These are phyloP conservation scores for Lissocephala sabroskyi DNA, from an alignment of 2,888 invertebrate species.

Conservation along the genomic window DNA sequence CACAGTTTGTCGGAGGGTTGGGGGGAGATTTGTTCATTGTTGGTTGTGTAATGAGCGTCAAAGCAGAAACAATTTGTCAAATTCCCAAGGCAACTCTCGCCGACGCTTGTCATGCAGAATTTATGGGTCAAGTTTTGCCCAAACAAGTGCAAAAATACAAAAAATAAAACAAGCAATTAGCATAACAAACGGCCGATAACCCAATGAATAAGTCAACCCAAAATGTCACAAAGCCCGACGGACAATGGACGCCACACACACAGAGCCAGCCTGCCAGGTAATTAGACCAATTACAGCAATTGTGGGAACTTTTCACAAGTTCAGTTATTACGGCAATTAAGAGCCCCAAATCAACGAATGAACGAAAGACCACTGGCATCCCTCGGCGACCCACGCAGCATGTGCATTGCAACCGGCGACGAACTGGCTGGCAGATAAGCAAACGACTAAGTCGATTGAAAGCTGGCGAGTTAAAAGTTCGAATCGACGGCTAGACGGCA, in stretches of 20 bases:
- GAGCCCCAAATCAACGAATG: slow-evolving; percentile 48
- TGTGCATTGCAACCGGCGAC: too few relatives aligned
- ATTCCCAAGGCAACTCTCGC: slow-evolving; percentile 3
- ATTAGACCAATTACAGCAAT: slow-evolving; percentile 55
- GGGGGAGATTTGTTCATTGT: not conserved
- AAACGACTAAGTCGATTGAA: too few relatives aligned
- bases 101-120: slow-evolving; percentile 12
- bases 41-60: slow-evolving; percentile 19
- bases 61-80: slow-evolving; percentile 37
- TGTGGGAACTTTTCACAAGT: slow-evolving; percentile 55
- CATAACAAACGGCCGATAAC: slow-evolving; percentile 26
- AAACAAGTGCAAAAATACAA: slow-evolving; percentile 17
- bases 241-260: not conserved
- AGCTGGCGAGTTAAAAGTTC: too few relatives aligned
- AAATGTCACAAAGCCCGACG: too few relatives aligned
- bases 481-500: too few relatives aligned
- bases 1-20: too few relatives aligned
- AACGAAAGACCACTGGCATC: too few relatives aligned
- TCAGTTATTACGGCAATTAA: slow-evolving; percentile 61
- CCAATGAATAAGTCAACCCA: slow-evolving; percentile 12
- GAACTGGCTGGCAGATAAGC: too few relatives aligned
- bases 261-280: slow-evolving; percentile 26
- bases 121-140: slow-evolving; percentile 46
- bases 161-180: slow-evolving; percentile 37
- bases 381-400: too few relatives aligned